Percentiles rank a stretch among this genome's conserved stretches.
Evolutionary conservation across 2,113 vertebrate species (phyloP).

Genomic region (Peromyscus polionotus): DNA sequence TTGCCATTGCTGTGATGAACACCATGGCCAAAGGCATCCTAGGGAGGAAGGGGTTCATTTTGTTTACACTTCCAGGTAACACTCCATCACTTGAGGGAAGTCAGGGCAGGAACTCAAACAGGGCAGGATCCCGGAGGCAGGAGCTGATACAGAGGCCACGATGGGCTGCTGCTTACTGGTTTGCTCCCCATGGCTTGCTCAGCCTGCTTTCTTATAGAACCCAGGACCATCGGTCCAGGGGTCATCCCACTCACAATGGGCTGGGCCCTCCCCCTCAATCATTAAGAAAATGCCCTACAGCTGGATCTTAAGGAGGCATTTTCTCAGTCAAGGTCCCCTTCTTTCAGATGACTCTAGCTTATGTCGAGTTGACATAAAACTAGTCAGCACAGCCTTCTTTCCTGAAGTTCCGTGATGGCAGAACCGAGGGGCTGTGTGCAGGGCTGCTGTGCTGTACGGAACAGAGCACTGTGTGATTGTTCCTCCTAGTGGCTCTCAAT

Average conservation of each 20-base stretch:
- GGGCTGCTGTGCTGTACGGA: background rate
- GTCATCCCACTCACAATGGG: background rate
- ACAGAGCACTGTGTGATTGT: accelerated
- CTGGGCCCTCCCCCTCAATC: background rate
- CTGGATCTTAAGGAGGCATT: background rate
- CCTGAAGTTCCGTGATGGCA: background rate
- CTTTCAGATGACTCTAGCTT: background rate
- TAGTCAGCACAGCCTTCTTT: background rate
- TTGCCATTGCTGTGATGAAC: background rate
- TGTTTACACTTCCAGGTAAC: background rate
- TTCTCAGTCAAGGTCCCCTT: background rate
- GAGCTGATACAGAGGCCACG: background rate
- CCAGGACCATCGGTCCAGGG: background rate
- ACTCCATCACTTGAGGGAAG: background rate
- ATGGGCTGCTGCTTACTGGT: background rate
- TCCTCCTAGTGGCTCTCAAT: background rate
- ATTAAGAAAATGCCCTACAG: background rate
- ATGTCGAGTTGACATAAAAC: background rate
- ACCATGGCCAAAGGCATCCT: background rate
- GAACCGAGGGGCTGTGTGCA: background rate
- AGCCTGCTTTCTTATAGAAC: background rate
- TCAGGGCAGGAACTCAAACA: background rate
- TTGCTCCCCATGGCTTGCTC: background rate
- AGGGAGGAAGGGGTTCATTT: background rate
- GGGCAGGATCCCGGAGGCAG: background rate